Percentiles rank a stretch among this genome's conserved stretches.
Conservation (phyloP, 2,797 vertebrate genomes). For the Streptopelia turtur region DNA sequence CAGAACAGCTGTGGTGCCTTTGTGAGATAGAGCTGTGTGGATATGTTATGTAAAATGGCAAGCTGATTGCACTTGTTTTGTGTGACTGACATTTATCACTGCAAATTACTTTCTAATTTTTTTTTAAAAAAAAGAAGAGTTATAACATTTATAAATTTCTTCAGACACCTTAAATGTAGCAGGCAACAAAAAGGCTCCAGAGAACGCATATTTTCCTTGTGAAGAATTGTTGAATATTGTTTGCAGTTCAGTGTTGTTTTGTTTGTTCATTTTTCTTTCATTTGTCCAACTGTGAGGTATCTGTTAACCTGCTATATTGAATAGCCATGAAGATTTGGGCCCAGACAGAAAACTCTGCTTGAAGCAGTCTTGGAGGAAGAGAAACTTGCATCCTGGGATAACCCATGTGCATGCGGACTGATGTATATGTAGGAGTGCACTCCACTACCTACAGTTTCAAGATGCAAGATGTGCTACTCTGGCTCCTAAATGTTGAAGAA, state of each 20-base stretch:
- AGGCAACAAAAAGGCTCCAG: neutral
- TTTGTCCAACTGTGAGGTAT: neutral
- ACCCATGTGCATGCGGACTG: neutral
- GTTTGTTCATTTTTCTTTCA: neutral
- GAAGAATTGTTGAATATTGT: neutral
- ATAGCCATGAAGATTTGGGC: neutral
- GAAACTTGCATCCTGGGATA: neutral
- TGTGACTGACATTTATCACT: neutral
- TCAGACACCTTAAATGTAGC: neutral
- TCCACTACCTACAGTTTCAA: neutral
- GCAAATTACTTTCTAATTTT: neutral
- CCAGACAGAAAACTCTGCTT: neutral
- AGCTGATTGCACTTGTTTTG: neutral
- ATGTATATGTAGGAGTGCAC: neutral
- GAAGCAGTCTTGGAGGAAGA: neutral
- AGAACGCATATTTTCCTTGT: neutral
- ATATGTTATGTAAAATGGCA: conserved; percentile 18
- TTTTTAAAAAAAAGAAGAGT: neutral
- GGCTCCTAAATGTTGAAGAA: neutral
- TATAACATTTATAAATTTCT: neutral
- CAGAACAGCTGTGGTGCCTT: neutral
- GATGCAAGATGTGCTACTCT: neutral
- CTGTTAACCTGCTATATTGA: neutral
- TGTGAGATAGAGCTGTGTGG: neutral
- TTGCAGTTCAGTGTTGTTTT: neutral